A percentile compares a stretch with the other conserved stretches of the same genome.
phyloP scores from a whole-genome alignment of 2,113 vertebrate species.

The Apus apus region DNA sequence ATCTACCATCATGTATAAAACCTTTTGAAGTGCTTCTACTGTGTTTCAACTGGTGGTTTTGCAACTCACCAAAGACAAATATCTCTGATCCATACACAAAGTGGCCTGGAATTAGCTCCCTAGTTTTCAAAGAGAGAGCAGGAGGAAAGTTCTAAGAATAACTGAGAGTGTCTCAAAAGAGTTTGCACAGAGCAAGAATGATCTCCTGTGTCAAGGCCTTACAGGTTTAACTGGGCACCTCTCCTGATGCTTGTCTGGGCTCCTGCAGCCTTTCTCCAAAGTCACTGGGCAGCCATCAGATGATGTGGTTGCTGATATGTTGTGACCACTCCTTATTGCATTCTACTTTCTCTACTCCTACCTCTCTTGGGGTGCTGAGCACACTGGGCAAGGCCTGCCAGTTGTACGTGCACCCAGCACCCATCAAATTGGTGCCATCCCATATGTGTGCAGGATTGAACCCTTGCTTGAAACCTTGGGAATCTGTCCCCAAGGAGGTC shows the following conservation, averaged over 20 bases:
- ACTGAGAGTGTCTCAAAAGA: background rate
- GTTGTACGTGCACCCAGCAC: background rate
- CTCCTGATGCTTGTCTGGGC: background rate
- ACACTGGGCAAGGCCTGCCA: background rate
- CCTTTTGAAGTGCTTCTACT: too few species aligned
- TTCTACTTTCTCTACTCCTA: background rate
- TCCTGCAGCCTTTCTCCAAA: background rate
- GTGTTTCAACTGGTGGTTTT: background rate
- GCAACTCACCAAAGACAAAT: background rate
- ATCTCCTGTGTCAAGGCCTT: background rate
- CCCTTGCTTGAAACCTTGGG: background rate
- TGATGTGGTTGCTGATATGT: background rate
- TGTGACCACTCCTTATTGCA: background rate
- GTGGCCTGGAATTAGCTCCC: background rate
- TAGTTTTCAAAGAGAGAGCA: background rate
- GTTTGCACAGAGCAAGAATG: background rate
- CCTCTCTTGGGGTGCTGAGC: background rate
- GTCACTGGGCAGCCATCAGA: background rate
- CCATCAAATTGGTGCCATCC: too few species aligned
- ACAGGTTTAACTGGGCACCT: background rate
- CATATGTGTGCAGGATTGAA: rapidly evolving
- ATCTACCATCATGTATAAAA: rapidly evolving
- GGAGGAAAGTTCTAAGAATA: background rate
- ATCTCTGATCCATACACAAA: background rate
- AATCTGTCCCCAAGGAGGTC: background rate